Evolutionary conservation across 2,888 invertebrate genomes (phyloP).

Genomic region (Cerastis leucographa): DNA sequence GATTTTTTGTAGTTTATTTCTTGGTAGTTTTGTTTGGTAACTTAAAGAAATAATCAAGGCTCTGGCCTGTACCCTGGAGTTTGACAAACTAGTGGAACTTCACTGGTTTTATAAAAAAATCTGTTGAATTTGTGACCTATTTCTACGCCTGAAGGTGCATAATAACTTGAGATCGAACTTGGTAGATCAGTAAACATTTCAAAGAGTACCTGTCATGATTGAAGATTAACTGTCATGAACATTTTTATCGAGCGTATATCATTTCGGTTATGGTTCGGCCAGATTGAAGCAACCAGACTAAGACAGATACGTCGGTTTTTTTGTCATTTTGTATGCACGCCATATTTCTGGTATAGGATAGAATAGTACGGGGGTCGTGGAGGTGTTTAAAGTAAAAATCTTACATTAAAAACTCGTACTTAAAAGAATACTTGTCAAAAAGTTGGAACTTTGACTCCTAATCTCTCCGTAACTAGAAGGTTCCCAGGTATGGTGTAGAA

Average conservation of each 20-base stretch:
- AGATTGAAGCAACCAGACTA: background rate
- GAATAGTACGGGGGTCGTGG: no score
- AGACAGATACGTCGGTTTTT: background rate
- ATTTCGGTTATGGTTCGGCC: background rate
- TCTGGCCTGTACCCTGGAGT: background rate
- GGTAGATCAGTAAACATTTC: background rate
- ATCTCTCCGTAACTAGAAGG: no score
- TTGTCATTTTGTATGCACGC: no score
- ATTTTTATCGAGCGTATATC: background rate
- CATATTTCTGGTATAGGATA: no score
- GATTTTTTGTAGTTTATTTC: conserved; percentile 20
- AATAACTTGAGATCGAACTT: background rate
- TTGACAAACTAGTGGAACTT: background rate
- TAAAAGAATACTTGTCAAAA: no score
- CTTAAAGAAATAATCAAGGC: conserved; percentile 16
- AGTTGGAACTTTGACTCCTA: no score
- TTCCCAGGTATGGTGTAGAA: no score
- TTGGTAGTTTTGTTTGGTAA: background rate
- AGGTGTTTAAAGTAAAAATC: no score
- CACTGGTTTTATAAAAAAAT: background rate
- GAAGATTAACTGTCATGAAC: no score
- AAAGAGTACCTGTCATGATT: background rate
- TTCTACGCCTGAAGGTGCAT: background rate
- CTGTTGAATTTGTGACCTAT: background rate
- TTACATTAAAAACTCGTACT: no score